Percentiles rank a stretch among this genome's conserved stretches.
Evolutionary conservation across 2,113 vertebrate genomes (phyloP).

Genomic region (Seriola quinqueradiata): DNA sequence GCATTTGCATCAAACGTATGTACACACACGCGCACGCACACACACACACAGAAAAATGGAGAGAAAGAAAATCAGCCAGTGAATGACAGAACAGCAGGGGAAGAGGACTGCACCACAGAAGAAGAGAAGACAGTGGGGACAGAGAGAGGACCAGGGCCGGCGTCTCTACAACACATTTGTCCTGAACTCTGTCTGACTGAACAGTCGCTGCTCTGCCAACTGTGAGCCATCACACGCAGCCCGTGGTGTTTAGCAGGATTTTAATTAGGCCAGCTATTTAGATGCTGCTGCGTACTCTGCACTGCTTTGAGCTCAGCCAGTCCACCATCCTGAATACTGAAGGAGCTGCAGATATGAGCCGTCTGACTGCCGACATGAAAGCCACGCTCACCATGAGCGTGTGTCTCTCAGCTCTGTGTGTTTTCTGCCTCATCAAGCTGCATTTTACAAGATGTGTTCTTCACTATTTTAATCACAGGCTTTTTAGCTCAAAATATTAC

Average conservation of each 20-base stretch:
- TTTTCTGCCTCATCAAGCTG: conserved; percentile 12
- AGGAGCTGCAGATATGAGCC: conserved; percentile 15
- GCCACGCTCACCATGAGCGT: conserved; percentile 22
- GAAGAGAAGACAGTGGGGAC: conserved; percentile 21
- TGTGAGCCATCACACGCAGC: not conserved
- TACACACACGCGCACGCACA: not conserved
- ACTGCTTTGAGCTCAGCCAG: conserved; percentile 24
- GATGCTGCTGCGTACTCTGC: conserved; percentile 16
- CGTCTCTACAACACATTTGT: not conserved
- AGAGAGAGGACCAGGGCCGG: conserved; percentile 31
- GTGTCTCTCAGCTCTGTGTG: not conserved
- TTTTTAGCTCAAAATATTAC: not conserved
- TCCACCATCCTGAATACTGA: conserved; percentile 30
- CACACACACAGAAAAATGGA: conserved; percentile 18
- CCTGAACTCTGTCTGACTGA: not conserved
- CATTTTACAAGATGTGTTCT: not conserved
- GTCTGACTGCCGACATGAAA: conserved; percentile 15
- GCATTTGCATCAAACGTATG: conserved; percentile 1
- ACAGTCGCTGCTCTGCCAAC: conserved; percentile 4
- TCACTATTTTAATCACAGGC: conserved; percentile 15
- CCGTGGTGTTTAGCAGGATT: conserved; percentile 15
- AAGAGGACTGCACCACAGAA: conserved; percentile 36
- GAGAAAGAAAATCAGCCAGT: conserved; percentile 48
- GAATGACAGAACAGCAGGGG: conserved; percentile 36
- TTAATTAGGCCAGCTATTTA: conserved; percentile 49